These are phyloP conservation scores for Lepidocyrtoides sp. DNA, from an alignment of 2,888 invertebrate genomes.

Conservation along the genomic window DNA sequence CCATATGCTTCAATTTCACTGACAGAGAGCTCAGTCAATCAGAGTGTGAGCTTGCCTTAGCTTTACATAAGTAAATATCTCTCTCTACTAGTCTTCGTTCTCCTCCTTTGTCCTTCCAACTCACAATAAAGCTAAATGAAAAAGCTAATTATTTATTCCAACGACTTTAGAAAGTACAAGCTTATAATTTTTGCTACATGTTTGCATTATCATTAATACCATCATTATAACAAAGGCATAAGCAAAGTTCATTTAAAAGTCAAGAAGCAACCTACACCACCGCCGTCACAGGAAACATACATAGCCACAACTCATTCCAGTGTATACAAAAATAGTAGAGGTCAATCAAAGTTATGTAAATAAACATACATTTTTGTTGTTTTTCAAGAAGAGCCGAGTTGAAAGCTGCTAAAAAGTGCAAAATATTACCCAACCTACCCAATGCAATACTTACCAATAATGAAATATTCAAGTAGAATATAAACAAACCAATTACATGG, in stretches of 20 bases:
- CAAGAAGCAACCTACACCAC: not conserved
- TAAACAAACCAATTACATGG: not conserved
- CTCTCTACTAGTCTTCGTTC: not conserved
- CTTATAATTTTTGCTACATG: not conserved
- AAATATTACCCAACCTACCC: no score
- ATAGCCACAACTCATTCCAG: not conserved
- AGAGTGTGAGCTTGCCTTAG: not conserved
- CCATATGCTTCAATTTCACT: not conserved
- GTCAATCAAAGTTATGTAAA: constrained; percentile 48
- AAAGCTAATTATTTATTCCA: not conserved
- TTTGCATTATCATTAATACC: not conserved
- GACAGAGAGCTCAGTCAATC: not conserved
- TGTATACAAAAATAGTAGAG: constrained; percentile 5
- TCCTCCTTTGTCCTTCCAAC: not conserved
- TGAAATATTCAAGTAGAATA: not conserved
- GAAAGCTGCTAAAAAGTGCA: not conserved
- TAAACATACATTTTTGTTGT: not conserved
- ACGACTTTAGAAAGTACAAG: not conserved
- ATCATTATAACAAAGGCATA: not conserved
- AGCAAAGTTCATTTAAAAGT: constrained; percentile 15
- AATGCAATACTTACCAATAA: no score
- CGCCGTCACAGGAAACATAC: not conserved
- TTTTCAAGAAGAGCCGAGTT: not conserved
- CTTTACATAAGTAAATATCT: not conserved
- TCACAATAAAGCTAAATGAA: not conserved